Conservation (phyloP, 2,888 invertebrate species). For the Dicycla oo region DNA sequence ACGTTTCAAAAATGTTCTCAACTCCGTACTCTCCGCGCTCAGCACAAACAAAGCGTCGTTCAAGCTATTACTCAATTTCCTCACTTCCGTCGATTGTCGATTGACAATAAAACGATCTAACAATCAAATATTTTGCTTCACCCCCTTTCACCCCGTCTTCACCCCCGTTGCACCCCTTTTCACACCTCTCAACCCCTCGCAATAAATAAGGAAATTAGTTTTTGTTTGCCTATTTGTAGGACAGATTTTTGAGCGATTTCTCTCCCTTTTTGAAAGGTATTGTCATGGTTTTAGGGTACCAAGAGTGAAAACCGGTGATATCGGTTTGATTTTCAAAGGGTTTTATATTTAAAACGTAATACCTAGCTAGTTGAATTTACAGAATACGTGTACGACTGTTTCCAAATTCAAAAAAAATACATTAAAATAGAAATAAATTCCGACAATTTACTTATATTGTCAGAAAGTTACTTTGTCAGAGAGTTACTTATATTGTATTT, state of each 20-base stretch:
- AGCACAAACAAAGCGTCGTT: slow-evolving; percentile 70
- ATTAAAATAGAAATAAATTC: no score
- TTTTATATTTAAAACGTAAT: background rate
- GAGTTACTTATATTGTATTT: no score
- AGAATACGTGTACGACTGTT: background rate
- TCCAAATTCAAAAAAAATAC: no score
- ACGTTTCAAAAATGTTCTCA: slow-evolving; percentile 6
- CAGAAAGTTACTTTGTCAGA: no score
- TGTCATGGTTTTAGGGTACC: slow-evolving; percentile 31
- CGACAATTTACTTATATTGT: no score
- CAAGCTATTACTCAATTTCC: slow-evolving; percentile 85
- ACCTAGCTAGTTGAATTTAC: background rate
- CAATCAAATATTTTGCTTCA: slow-evolving; percentile 77
- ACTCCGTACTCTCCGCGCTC: slow-evolving; percentile 40
- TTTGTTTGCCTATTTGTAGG: slow-evolving; percentile 57
- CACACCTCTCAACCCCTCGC: slow-evolving; percentile 38
- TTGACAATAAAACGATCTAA: slow-evolving; percentile 80
- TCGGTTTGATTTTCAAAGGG: background rate
- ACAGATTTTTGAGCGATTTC: slow-evolving; percentile 57
- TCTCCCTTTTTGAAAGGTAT: slow-evolving; percentile 32
- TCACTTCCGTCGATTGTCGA: slow-evolving; percentile 75
- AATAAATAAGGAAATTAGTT: slow-evolving; percentile 68
- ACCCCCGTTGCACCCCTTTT: slow-evolving; percentile 11
- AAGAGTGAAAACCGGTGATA: no score
- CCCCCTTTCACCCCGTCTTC: slow-evolving; percentile 30